phyloP scores from a whole-genome alignment of 1,140 invertebrate species.

The Platorchestia sp. region DNA sequence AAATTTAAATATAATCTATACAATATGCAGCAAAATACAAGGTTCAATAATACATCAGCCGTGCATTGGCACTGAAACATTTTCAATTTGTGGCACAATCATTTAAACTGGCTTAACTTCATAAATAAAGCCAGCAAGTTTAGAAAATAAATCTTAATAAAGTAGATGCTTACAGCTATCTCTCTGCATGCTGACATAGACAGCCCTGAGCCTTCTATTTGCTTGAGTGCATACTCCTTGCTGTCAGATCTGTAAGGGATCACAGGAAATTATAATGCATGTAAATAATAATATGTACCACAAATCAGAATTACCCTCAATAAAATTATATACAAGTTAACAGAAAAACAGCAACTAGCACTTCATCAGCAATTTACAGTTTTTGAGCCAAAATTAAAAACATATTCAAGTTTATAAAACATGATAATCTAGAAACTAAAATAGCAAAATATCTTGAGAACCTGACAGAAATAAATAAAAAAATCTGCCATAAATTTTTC shows the following conservation, averaged over 20 bases:
- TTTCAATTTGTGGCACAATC: too few species aligned
- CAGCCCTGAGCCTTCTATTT: constrained; percentile 98
- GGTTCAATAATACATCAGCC: too few species aligned
- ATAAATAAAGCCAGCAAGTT: too few species aligned
- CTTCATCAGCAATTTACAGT: not conserved
- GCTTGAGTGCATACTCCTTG: constrained; percentile 95
- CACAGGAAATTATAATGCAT: not conserved
- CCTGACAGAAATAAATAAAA: not conserved
- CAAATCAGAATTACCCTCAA: not conserved
- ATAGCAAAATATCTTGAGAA: not conserved
- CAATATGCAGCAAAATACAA: too few species aligned
- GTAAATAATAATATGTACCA: not conserved
- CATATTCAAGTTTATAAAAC: not conserved
- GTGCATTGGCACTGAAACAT: too few species aligned
- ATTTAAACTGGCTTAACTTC: too few species aligned
- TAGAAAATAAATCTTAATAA: not conserved
- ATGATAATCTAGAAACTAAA: not conserved
- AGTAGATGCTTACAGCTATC: constrained; percentile 86
- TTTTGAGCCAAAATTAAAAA: too few species aligned
- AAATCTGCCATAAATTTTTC: not conserved
- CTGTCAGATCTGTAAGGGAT: constrained; percentile 76
- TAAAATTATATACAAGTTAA: constrained; percentile 57
- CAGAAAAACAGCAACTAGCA: constrained; percentile 55
- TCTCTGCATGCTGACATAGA: constrained; percentile 99
- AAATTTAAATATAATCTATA: too few species aligned